Percentiles rank a stretch among this genome's conserved stretches.
phyloP scores from a whole-genome alignment of 2,888 invertebrate genomes.

The Cybosia mesomella region DNA sequence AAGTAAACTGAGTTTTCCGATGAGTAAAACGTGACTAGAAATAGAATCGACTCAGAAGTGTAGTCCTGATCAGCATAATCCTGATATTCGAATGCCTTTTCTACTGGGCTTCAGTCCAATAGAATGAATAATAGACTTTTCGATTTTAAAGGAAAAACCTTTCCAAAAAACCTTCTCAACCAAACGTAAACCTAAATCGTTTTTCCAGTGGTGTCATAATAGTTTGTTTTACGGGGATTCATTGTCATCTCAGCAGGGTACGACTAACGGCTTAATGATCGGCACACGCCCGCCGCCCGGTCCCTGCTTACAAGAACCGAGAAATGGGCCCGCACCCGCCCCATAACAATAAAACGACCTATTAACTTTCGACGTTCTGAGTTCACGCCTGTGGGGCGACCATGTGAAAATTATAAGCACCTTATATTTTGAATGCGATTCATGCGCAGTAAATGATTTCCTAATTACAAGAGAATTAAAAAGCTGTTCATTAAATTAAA shows the following conservation, averaged over 20 bases:
- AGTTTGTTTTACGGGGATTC: constrained; percentile 43
- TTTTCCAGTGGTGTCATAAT: constrained; percentile 32
- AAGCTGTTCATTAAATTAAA: background rate
- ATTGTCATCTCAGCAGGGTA: constrained; percentile 54
- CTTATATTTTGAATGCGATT: background rate
- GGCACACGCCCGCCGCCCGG: constrained; percentile 74
- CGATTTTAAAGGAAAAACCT: background rate
- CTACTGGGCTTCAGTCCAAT: no score
- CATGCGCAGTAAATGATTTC: background rate
- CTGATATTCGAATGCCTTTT: no score
- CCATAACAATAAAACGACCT: constrained; percentile 80
- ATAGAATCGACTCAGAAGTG: background rate
- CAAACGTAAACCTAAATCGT: background rate
- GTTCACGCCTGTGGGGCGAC: constrained; percentile 49
- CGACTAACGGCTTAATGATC: constrained; percentile 72
- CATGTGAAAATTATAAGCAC: constrained; percentile 22
- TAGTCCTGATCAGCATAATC: background rate
- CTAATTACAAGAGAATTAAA: background rate
- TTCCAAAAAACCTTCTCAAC: background rate
- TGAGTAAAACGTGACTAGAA: background rate
- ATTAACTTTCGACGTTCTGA: constrained; percentile 68
- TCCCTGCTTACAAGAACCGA: constrained; percentile 41
- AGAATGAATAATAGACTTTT: background rate
- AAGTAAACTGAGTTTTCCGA: background rate
- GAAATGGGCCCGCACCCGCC: constrained; percentile 49